These are phyloP conservation scores for Synanthedon vespiformis DNA, from an alignment of 2,888 invertebrate species.

Conservation along the genomic window DNA sequence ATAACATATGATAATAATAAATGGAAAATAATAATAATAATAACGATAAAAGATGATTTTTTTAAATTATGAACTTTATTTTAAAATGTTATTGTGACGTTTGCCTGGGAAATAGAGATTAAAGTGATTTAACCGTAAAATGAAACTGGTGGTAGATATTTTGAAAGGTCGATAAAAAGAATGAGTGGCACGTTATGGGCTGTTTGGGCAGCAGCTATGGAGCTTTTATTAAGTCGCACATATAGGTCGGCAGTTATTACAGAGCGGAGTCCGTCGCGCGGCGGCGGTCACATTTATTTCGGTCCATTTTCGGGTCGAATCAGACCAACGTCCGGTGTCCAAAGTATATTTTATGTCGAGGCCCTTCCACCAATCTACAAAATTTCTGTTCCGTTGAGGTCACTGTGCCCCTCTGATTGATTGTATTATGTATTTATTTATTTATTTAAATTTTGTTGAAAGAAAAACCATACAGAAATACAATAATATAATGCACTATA, in stretches of 20 bases:
- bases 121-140: neutral
- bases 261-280: slow-evolving; percentile 14
- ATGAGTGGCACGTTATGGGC: slow-evolving; percentile 5
- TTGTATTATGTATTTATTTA: no score
- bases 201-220: slow-evolving; percentile 12
- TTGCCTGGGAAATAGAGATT: no score
- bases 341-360: slow-evolving; percentile 15
- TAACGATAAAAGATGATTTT: no score
- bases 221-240: slow-evolving; percentile 44
- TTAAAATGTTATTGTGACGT: no score
- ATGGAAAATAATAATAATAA: no score
- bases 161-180: neutral
- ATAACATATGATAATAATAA: no score
- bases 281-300: slow-evolving; percentile 26
- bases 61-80: no score
- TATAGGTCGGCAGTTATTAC: slow-evolving; percentile 40
- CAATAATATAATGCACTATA: no score
- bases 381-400: neutral
- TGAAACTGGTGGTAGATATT: neutral
- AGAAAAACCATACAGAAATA: no score
- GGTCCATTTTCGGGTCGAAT: slow-evolving; percentile 46
- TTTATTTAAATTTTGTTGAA: no score
- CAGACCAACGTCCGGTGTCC: slow-evolving; percentile 12
- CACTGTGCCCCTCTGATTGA: neutral
- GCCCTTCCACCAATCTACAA: slow-evolving; percentile 2